These are phyloP conservation scores for Catharus ustulatus DNA, from an alignment of 2,797 vertebrate species.

Conservation along the genomic window DNA sequence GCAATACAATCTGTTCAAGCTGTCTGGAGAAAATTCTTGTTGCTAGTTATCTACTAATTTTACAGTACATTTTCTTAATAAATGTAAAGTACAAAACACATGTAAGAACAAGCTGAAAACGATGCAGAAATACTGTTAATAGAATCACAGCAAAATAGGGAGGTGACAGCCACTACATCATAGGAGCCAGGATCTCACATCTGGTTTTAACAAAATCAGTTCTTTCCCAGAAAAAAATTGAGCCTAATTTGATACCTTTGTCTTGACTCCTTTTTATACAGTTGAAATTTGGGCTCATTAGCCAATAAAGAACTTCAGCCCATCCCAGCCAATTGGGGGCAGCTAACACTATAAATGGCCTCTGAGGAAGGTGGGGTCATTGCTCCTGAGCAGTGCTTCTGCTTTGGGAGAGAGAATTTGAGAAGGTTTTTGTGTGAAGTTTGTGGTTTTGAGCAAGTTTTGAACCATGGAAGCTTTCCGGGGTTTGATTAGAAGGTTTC, in stretches of 20 bases:
- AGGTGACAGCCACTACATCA: background rate
- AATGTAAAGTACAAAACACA: background rate
- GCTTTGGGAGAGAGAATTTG: background rate
- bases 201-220: background rate
- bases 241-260: background rate
- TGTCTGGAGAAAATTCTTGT: background rate
- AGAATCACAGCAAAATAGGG: background rate
- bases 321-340: background rate
- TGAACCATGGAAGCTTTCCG: background rate
- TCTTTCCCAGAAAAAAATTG: fast-evolving
- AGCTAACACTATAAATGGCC: background rate
- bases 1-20: background rate
- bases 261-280: fast-evolving
- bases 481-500: fast-evolving
- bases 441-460: background rate
- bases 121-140: background rate
- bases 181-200: fast-evolving
- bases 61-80: background rate
- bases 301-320: background rate
- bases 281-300: fast-evolving
- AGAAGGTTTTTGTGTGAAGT: fast-evolving
- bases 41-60: background rate
- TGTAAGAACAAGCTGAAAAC: background rate
- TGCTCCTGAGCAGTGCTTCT: fast-evolving
- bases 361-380: fast-evolving